These are phyloP conservation scores for Hippocampus mohnikei DNA, from an alignment of 2,113 vertebrate genomes.

Conservation along the genomic window DNA sequence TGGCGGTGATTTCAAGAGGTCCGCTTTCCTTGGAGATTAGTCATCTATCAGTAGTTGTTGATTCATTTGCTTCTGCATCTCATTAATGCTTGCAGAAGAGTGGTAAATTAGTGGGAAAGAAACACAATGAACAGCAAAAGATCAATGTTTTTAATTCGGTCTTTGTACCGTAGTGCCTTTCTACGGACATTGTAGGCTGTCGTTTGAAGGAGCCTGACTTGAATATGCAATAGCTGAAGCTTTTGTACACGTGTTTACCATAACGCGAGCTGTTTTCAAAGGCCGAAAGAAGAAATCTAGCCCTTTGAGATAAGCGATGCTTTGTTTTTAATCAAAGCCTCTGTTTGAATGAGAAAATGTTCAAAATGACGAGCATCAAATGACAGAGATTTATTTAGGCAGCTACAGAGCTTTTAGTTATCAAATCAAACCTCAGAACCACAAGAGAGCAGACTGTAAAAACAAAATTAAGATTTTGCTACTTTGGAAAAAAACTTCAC, in stretches of 20 bases:
- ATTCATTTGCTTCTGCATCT: constrained; percentile 54
- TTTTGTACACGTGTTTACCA: constrained; percentile 64
- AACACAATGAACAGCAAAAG: constrained; percentile 30
- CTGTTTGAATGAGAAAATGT: constrained; percentile 62
- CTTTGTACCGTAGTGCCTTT: constrained; percentile 25
- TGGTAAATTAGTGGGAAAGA: constrained; percentile 14
- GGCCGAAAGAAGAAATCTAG: constrained; percentile 57
- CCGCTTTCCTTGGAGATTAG: constrained; percentile 23
- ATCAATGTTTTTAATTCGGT: constrained; percentile 42
- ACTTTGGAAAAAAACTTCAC: constrained; percentile 31
- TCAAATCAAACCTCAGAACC: constrained; percentile 55
- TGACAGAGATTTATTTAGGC: constrained; percentile 54
- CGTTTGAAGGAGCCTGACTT: constrained; percentile 53
- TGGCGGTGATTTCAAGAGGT: constrained; percentile 42
- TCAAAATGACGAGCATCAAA: constrained; percentile 62
- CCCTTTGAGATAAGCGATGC: constrained; percentile 67
- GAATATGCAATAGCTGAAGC: constrained; percentile 46
- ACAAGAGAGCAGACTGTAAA: constrained; percentile 20
- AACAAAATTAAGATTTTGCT: constrained; percentile 27
- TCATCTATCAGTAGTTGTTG: constrained; percentile 29
- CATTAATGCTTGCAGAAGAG: constrained; percentile 44
- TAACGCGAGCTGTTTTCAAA: constrained; percentile 62
- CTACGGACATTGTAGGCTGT: constrained; percentile 35
- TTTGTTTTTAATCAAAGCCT: constrained; percentile 71
- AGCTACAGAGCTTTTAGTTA: constrained; percentile 37